phyloP scores from a whole-genome alignment of 2,888 invertebrate species.

The Lycia hirtaria region DNA sequence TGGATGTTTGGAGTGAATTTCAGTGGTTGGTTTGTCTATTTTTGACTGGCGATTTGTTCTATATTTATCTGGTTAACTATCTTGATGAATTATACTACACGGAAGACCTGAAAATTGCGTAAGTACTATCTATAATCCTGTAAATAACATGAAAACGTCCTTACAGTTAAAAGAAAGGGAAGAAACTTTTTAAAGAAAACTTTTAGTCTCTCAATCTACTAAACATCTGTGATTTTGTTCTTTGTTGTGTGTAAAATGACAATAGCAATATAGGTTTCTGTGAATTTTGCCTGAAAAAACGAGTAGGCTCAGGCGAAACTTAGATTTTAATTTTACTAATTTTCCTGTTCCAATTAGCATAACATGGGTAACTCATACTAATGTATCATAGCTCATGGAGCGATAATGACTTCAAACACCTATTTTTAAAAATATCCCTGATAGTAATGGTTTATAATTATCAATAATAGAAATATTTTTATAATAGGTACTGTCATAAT shows the following conservation, averaged over 20 bases:
- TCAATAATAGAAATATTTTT: too few relatives aligned
- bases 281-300: slow-evolving; percentile 8
- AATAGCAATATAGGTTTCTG: not conserved
- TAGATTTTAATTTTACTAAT: slow-evolving; percentile 16
- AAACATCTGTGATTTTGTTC: not conserved
- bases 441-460: too few relatives aligned
- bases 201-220: not conserved
- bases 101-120: slow-evolving; percentile 73
- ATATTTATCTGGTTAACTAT: slow-evolving; percentile 66
- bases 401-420: not conserved
- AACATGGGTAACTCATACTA: not conserved
- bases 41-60: slow-evolving; percentile 71
- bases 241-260: not conserved
- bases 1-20: slow-evolving; percentile 60
- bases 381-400: not conserved
- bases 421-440: too few relatives aligned
- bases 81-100: slow-evolving; percentile 67
- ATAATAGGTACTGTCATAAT: too few relatives aligned
- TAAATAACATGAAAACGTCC: slow-evolving; percentile 4
- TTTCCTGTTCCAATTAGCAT: slow-evolving; percentile 9
- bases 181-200: not conserved
- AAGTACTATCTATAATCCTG: slow-evolving; percentile 59
- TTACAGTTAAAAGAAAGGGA: too few relatives aligned
- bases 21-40: slow-evolving; percentile 59
- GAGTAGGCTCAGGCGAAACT: slow-evolving; percentile 13